Percentiles rank a stretch among this genome's conserved stretches.
phyloP scores from a whole-genome alignment of 2,888 invertebrate genomes.

The Rambutsinella grinnellia region DNA sequence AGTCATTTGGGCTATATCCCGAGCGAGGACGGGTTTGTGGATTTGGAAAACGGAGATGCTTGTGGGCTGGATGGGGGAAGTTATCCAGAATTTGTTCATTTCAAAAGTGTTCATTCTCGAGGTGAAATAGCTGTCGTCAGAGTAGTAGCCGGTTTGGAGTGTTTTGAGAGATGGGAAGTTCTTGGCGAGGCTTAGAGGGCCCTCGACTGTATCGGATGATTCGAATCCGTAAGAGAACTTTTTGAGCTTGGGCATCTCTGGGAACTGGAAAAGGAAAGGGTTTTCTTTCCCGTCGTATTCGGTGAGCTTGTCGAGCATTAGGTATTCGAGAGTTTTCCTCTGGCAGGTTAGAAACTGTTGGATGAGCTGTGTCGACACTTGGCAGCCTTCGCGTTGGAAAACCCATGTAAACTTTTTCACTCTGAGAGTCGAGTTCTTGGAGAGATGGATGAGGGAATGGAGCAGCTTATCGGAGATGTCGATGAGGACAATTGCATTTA shows the following conservation, averaged over 20 bases:
- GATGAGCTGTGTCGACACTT: slow-evolving; percentile 4
- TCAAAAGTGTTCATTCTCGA: slow-evolving; percentile 42
- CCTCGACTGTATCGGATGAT: background rate
- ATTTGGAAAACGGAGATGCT: slow-evolving; percentile 29
- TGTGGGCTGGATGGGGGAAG: background rate
- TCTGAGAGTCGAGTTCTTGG: background rate
- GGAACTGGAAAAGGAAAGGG: slow-evolving; percentile 28
- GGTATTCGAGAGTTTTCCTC: slow-evolving; percentile 7
- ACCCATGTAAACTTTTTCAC: slow-evolving; percentile 30
- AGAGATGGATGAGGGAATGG: slow-evolving; percentile 15
- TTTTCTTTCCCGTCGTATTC: slow-evolving; percentile 10
- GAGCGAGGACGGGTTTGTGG: slow-evolving; percentile 35
- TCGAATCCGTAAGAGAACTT: slow-evolving; percentile 36
- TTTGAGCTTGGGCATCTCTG: slow-evolving; percentile 15
- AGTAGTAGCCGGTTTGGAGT: slow-evolving; percentile 33
- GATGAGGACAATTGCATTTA: slow-evolving; percentile 25
- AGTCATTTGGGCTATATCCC: slow-evolving; percentile 29
- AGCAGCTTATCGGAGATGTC: slow-evolving; percentile 39
- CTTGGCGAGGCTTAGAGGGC: slow-evolving; percentile 16
- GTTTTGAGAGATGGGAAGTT: slow-evolving; percentile 21
- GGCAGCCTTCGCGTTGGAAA: slow-evolving; percentile 28
- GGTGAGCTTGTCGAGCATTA: slow-evolving; percentile 32
- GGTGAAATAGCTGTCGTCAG: slow-evolving; percentile 35
- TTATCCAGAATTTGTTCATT: slow-evolving; percentile 25
- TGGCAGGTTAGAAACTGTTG: slow-evolving; percentile 28